Conservation (phyloP, 1,140 invertebrate genomes). For the Potamilus streckersoni region DNA sequence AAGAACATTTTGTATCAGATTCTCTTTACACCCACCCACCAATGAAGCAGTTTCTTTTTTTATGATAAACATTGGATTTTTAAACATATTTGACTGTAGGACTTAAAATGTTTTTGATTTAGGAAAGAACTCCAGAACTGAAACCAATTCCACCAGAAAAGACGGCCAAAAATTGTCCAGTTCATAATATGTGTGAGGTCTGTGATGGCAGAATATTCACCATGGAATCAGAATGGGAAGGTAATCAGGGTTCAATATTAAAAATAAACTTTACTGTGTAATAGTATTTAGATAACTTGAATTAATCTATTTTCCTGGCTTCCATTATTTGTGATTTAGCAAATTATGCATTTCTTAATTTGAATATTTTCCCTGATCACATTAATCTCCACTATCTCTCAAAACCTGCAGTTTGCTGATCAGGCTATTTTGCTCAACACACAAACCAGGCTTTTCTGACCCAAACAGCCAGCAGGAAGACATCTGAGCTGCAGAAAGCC, state of each 20-base stretch:
- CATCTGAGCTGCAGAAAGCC: too few species aligned
- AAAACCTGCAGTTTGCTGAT: too few species aligned
- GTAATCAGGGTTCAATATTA: constrained; percentile 6
- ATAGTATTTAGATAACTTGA: too few species aligned
- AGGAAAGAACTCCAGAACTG: constrained; percentile 31
- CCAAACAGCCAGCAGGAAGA: too few species aligned
- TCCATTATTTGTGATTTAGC: too few species aligned
- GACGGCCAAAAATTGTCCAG: constrained; percentile 5
- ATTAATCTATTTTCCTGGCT: too few species aligned
- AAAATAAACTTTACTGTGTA: too few species aligned
- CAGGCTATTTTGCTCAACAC: too few species aligned
- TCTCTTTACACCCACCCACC: not conserved
- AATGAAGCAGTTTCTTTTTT: not conserved
- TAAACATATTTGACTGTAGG: not conserved
- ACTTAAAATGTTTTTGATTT: constrained; percentile 4
- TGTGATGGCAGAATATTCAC: constrained; percentile 33
- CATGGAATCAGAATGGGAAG: constrained; percentile 29
- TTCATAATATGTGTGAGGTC: constrained; percentile 34
- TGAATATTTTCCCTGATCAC: too few species aligned
- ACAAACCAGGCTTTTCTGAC: too few species aligned
- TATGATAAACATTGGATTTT: not conserved
- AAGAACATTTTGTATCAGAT: not conserved
- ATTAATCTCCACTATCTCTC: too few species aligned
- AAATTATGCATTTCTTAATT: too few species aligned
- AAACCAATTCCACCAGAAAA: constrained; percentile 5